Conservation (phyloP, 2,113 vertebrate genomes). For the Melospiza georgiana region DNA sequence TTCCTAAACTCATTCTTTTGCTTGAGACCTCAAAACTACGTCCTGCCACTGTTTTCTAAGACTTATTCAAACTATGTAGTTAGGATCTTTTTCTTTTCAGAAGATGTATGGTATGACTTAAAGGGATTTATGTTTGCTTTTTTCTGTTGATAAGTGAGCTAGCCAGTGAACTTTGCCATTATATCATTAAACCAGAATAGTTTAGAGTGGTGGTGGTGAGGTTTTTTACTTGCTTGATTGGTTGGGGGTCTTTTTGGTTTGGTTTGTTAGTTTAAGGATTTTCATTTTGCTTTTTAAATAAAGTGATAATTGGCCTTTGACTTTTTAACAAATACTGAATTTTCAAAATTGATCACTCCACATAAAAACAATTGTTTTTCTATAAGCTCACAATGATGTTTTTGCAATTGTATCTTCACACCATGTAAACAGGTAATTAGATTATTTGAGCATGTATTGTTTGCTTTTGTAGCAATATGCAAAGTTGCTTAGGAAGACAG, state of each 20-base stretch:
- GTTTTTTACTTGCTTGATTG: neutral
- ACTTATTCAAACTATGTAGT: neutral
- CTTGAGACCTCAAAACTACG: neutral
- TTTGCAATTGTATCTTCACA: conserved; percentile 2
- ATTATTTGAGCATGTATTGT: neutral
- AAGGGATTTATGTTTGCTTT: neutral
- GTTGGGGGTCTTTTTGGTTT: neutral
- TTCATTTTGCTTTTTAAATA: neutral
- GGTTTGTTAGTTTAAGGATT: neutral
- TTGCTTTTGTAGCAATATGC: neutral
- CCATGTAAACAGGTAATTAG: neutral
- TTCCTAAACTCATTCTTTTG: neutral
- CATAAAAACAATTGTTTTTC: neutral
- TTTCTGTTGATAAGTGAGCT: neutral
- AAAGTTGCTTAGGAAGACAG: neutral
- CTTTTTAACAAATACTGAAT: neutral
- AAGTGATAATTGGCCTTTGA: neutral
- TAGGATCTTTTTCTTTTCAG: neutral
- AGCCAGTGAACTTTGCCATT: neutral
- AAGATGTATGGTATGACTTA: neutral
- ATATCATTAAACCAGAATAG: neutral
- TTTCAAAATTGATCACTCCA: neutral
- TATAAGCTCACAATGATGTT: neutral
- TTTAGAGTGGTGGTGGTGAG: neutral
- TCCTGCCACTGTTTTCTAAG: neutral